Conservation (phyloP, 2,888 invertebrate genomes). For the Lissonota sp. region DNA sequence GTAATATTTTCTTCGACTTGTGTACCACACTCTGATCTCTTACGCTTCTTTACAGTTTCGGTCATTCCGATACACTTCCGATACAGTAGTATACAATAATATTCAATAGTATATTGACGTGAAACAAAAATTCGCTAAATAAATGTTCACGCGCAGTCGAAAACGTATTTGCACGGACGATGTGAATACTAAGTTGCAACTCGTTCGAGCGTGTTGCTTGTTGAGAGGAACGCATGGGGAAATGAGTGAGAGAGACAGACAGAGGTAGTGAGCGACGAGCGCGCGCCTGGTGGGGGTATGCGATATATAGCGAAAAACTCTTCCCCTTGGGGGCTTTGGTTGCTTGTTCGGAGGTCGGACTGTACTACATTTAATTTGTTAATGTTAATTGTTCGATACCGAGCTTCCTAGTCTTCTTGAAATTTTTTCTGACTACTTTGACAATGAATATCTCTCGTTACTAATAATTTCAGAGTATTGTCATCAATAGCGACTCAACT, state of each 20-base stretch:
- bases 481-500: too few relatives aligned
- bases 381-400: too few relatives aligned
- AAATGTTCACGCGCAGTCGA: slow-evolving; percentile 30
- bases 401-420: too few relatives aligned
- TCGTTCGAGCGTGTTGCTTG: neutral
- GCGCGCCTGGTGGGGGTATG: slow-evolving; percentile 1
- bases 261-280: neutral
- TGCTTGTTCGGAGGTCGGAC: neutral
- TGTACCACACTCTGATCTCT: slow-evolving; percentile 39
- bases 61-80: slow-evolving; percentile 37
- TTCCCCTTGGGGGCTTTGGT: neutral
- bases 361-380: neutral
- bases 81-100: slow-evolving; percentile 31
- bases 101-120: slow-evolving; percentile 16
- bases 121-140: slow-evolving; percentile 18
- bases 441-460: too few relatives aligned
- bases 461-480: too few relatives aligned
- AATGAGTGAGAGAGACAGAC: neutral
- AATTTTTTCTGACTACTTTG: too few relatives aligned
- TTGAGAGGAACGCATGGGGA: neutral
- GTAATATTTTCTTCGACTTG: slow-evolving; percentile 47
- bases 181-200: slow-evolving; percentile 9
- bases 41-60: slow-evolving; percentile 48
- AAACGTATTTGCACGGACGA: slow-evolving; percentile 23
- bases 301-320: neutral